Evolutionary conservation across 2,797 vertebrate genomes (phyloP).

Genomic region (Syncerus caffer): DNA sequence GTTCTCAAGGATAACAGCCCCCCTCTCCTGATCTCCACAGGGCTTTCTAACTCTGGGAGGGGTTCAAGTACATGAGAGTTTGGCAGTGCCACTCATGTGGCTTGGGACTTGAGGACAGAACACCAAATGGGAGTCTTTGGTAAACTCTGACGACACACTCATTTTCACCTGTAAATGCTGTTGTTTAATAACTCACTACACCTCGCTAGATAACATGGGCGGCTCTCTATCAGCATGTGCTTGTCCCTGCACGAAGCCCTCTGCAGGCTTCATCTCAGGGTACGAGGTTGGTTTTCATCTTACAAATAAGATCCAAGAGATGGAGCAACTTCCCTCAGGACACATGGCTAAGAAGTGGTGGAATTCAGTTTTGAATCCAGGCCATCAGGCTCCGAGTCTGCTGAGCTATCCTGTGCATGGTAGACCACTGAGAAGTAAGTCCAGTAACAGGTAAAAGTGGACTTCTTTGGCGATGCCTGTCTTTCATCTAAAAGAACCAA

Average conservation of each 20-base stretch:
- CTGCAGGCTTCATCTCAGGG: neutral
- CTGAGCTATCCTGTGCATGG: neutral
- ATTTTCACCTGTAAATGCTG: neutral
- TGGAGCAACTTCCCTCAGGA: neutral
- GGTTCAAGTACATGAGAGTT: neutral
- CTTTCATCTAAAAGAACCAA: neutral
- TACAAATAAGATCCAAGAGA: neutral
- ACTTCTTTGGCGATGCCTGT: neutral
- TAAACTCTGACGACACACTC: neutral
- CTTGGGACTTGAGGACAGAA: neutral
- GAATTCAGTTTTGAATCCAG: neutral
- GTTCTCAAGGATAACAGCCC: neutral
- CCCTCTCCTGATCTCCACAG: accelerated
- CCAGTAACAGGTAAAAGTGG: neutral
- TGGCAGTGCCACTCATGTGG: accelerated
- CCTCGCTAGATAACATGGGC: neutral
- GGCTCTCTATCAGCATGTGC: neutral
- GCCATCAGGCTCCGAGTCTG: neutral
- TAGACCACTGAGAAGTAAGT: neutral
- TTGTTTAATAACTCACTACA: neutral
- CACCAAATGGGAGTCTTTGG: neutral
- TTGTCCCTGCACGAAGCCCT: neutral
- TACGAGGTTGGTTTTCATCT: neutral
- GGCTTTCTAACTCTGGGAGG: neutral
- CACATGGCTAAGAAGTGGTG: neutral